Percentiles rank a stretch among this genome's conserved stretches.
phyloP scores from a whole-genome alignment of 30 jellyfish, hydroid and myxozoan species.

The Pelagia noctiluca region DNA sequence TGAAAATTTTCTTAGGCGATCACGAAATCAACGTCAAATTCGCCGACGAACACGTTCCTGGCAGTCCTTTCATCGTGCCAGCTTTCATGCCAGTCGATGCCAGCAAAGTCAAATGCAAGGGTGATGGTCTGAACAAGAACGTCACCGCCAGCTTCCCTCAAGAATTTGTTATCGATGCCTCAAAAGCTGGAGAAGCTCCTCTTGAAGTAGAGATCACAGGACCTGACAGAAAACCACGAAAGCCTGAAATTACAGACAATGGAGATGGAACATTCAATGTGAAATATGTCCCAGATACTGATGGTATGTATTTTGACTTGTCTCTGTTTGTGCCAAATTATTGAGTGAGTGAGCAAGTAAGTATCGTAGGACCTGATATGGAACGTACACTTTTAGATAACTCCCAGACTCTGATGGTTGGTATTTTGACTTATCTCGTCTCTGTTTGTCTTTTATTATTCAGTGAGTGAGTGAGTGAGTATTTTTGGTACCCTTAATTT shows the following conservation, averaged over 20 bases:
- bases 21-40: slow-evolving; percentile 83
- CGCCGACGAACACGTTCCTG: slow-evolving; percentile 93
- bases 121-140: slow-evolving; percentile 86
- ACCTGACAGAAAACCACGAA: slow-evolving; percentile 92
- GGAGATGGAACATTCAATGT: slow-evolving; percentile 90
- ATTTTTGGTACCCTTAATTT: no score
- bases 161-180: slow-evolving; percentile 86
- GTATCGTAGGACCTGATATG: no score
- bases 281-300: slow-evolving; percentile 88
- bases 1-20: slow-evolving; percentile 79
- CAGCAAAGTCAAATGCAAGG: slow-evolving; percentile 91
- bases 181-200: slow-evolving; percentile 95
- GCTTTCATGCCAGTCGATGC: slow-evolving; percentile 91
- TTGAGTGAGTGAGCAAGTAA: no score
- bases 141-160: slow-evolving; percentile 98
- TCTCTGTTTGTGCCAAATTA: no score
- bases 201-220: slow-evolving; percentile 95
- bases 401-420: no score
- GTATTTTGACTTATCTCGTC: no score
- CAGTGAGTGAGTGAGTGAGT: no score
- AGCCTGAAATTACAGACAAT: slow-evolving; percentile 89
- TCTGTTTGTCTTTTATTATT: no score
- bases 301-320: slow-evolving; percentile 66
- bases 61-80: slow-evolving; percentile 93
- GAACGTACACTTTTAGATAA: no score